Base-by-base conservation (phyloP, 2,797 vertebrate genomes). In the Coracias cyanogaster region DNA sequence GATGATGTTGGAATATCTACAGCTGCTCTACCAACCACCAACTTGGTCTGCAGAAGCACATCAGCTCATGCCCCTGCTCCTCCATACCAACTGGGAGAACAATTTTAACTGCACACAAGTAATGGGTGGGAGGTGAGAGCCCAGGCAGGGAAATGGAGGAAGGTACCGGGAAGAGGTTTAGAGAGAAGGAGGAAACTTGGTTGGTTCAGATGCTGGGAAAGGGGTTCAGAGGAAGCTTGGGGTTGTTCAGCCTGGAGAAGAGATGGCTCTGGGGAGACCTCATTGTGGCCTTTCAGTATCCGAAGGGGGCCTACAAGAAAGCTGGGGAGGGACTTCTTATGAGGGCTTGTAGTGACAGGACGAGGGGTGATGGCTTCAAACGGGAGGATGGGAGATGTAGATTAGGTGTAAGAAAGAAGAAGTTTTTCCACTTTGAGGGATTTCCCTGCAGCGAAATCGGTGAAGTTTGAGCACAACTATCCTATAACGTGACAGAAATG, bases 61-160 rank as follows among this genome's bases (percentile, higher is more conserved):
- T 21, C 37, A 66, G 67, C 52, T 90, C 4, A 1, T 37, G n/a
- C 9, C 49, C 48, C 5, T 9, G 49, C 39, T 88, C 43, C 33
- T 29, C 54, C 15, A 15, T 3, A 37, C 8, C 1, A 5, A n/a
- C 1, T 12, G 29, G 69, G n/a, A 58, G 24, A 74, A 72, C 1
- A 12, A 41, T 48, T 39, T 54, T 37, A 28, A 60, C 2, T 66
- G 12, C 24, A 19, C 49, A 20, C 15, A 55, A 51, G 22, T 41
- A 54, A 82, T 54, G 58, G 16, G 13, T 3, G 4, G 35, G 76
- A 80, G 43, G 49, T 7, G 25, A 76, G 41, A 67, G 31, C 8
- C 12, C 3, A 4, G 16, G 62, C 9, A 10, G 14, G 26, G 28
- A 82, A 52, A 55, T 3, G 3, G 58, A 74, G 20, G 35, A 78